Base-by-base conservation (phyloP, 2,797 vertebrate species). In the Carcharodon carcharias region DNA sequence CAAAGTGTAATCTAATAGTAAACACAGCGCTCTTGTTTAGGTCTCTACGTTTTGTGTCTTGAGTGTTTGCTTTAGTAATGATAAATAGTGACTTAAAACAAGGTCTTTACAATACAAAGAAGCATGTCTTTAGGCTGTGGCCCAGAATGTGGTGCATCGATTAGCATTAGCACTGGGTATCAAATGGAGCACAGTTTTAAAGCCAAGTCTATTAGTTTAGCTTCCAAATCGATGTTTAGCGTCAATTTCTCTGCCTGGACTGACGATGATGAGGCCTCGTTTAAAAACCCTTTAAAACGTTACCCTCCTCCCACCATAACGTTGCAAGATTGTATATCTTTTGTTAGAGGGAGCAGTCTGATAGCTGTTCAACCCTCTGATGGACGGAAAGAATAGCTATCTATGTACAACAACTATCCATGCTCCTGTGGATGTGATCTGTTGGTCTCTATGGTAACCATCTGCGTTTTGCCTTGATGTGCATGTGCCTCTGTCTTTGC, bases 61-160 rank as follows among this genome's bases (percentile, higher is more conserved):
- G 54, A 88, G 87, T 88, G 50, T 88, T 88, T 88, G 87, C 50
- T 56, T 88, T 88, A 26, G 50, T 88, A 88, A 88, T 88, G 87
- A 88, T 28, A 88, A 26, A 56, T 88, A 88, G 40, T 56, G 87
- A 9, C 87, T 56, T 88, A 88, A 88, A 88, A 56, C 18, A 1
- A 56, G 50, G 7, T 56, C 87, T 88, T 56, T 28, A 56, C 9
- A 56, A 56, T 2, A 56, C 50, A 56, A 56, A 77, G 87, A 7
- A 56, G 80, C 12, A n/a, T 85, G 12, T 40, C 40, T 45, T 2
- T n/a, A 85, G 23, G 87, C 87, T 18, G 28, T 1, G 23, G 85
- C 45, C 5, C 45, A 54, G 45, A 50, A 9, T 88, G 28, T 28
- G 26, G 40, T 26, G 21, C 50, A 56, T 88, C 23, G 11, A 88